Base-by-base conservation (phyloP, 2,797 vertebrate genomes). In the Malurus splendens region DNA sequence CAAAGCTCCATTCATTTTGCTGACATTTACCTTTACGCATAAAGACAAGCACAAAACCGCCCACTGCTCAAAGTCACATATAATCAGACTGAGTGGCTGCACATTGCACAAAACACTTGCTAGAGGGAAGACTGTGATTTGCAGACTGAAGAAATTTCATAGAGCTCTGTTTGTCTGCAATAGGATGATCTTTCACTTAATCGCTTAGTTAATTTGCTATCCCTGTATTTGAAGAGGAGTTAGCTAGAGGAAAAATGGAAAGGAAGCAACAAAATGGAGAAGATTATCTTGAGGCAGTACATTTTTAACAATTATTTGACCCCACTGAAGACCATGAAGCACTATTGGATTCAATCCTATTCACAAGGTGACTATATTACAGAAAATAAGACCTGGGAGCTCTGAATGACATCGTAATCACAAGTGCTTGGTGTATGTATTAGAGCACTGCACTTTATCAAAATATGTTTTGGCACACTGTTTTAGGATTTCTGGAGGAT, bases 21-120 rank as follows among this genome's bases (percentile, higher is more conserved):
- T 87, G 87, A 70, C 87, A 66, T 95, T 91, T 92, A 92, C 78
- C 91, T 94, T 94, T 87, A 92, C 0, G 0, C 74, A 83, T 59
- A 73, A 83, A 86, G 93, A 93, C 89, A 95, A 90, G 81, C 85
- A 92, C 71, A 89, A 89, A 94, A 83, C 82, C 54, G 0, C 77
- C 82, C 85, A 92, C 85, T 86, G 94, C 91, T 95, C 89, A 89
- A 89, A 94, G 87, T 95, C 93, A 92, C 75, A 68, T 85, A 87
- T 84, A 83, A 94, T 96, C 83, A 89, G 90, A 65, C 67, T 82
- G 78, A 95, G 72, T 52, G 54, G 85, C 38, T 94, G 88, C 82
- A 75, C 81, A 87, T 67, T 72, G 52, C 82, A 88, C 81, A 80
- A 78, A 82, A 51, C 57, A 47, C 50, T 72, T 86, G 83, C 92